A percentile compares a stretch with the other conserved stretches of the same genome.
Evolutionary conservation across 2,888 invertebrate genomes (phyloP).

Genomic region (Epirrhoe tristata): DNA sequence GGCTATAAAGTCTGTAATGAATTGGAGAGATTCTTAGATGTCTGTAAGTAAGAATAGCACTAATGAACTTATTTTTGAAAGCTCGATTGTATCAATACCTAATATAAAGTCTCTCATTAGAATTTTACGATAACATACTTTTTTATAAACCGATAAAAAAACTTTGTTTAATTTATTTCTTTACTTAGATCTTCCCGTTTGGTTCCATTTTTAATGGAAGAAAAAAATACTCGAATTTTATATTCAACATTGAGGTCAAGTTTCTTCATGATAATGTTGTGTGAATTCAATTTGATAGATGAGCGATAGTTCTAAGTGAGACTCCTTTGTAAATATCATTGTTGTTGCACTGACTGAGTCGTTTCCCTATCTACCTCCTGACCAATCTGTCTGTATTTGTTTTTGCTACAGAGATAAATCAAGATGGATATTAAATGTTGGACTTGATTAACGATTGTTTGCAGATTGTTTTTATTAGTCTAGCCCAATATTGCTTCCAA

Average conservation of each 20-base stretch:
- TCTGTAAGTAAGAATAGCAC: neutral
- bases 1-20: neutral
- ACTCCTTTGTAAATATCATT: slow-evolving; percentile 18
- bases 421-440: slow-evolving; percentile 28
- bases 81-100: neutral
- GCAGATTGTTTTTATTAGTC: slow-evolving; percentile 39
- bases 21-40: neutral
- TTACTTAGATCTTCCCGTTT: no score
- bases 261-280: no score
- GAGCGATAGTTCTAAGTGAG: slow-evolving; percentile 2
- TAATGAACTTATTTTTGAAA: neutral
- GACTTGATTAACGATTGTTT: slow-evolving; percentile 29
- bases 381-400: slow-evolving; percentile 49
- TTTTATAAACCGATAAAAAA: no score
- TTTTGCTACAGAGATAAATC: slow-evolving; percentile 23
- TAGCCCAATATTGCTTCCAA: slow-evolving; percentile 40
- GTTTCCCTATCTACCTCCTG: slow-evolving; percentile 53
- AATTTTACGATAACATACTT: neutral
- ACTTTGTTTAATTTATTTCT: no score
- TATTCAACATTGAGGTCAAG: no score
- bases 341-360: slow-evolving; percentile 39
- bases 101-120: slow-evolving; percentile 4
- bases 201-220: no score
- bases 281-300: no score
- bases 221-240: no score